Base-by-base conservation (phyloP, 2,888 invertebrate genomes). In the Linnaemya tessellans region DNA sequence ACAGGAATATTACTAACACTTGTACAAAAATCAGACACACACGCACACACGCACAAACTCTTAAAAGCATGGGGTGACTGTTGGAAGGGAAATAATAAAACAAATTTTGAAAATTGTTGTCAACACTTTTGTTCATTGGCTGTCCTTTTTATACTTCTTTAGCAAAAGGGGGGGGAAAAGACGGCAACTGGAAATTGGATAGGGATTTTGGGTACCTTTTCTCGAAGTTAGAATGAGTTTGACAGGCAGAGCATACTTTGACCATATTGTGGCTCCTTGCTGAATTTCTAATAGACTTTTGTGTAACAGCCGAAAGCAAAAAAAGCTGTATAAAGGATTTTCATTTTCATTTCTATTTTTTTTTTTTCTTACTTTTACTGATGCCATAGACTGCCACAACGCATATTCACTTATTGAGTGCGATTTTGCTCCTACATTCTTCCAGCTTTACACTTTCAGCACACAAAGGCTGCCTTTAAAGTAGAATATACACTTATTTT, bases 31-130 rank as follows among this genome's bases (percentile, higher is more conserved):
- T 0, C 43, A 74, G n/a, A 38, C 8, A 15, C 8, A 56, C 25
- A 41, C 8, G 41, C 46, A 49, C 10, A 49, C 46, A 49, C 22
- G 20, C 15, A 8, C 30, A 30, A 30, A 30, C 30, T 30, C 30
- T 30, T 30, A 5, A 30, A 30, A 15, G 11, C 65, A 30, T 11
- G 25, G 25, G 54, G 13, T 62, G 3, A 22, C 18, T 13, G 10
- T 43, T 60, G 3, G 46, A 79, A 54, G 73, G 82, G 60, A 85
- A 79, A 78, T 75, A 85, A 85, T 85, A 79, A 85, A 81, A 60
- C 74, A 85, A 82, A 75, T 84, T 85, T 74, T 51, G 74, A 71
- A 82, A 85, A 82, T 82, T 85, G 74, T 78, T 85, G 84, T 82
- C 74, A 81, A 81, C 84, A 75, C 81, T 82, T 85, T 82, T 70